Base-by-base conservation (phyloP, 2,888 invertebrate genomes). In the Metalampra italica region DNA sequence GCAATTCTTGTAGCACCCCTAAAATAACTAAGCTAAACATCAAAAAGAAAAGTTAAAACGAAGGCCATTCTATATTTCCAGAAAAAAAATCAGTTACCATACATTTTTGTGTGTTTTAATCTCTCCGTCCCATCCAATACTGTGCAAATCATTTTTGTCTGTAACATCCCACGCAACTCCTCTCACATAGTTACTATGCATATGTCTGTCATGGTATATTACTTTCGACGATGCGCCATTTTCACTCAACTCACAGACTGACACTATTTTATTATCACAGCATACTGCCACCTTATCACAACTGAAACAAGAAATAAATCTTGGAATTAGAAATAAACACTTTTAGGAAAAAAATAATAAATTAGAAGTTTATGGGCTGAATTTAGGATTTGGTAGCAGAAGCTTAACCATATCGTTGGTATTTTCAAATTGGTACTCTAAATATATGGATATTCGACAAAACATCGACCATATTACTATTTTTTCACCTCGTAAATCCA, bases 81-180 rank as follows among this genome's bases (percentile, higher is more conserved):
- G 45, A 22, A 41, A 46, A 30, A 44, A 13, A 39, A 45, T 38
- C 29, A 45, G 38, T 29, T 36, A 37, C 12, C 12, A 64, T 14
- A 47, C 50, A 52, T 83, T 47, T 15, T 53, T 64, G 55, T 91
- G 91, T 9, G 75, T 72, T 51, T 78, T 75, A 12, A 91, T 66
- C 54, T 78, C 75, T 43, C 85, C 84, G 59, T 92, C 92, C 91
- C 92, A 92, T n/a, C 91, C 91, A 13, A 91, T 89, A 0, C 91
- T 83, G 58, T 90, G 86, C 1, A 92, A 77, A 22, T 71, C 57
- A 44, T 75, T 68, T 14, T 62, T 62, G 1, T 79, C 71, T 2
- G 66, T 68, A 5, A 68, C 54, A 57, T 86, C 84, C 92, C 92
- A 92, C 0, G 90, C 83, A 7, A 90, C 55, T 9, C 91, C 91